Conservation (phyloP, 1,140 invertebrate genomes). For the Diorhabda carinulata region DNA sequence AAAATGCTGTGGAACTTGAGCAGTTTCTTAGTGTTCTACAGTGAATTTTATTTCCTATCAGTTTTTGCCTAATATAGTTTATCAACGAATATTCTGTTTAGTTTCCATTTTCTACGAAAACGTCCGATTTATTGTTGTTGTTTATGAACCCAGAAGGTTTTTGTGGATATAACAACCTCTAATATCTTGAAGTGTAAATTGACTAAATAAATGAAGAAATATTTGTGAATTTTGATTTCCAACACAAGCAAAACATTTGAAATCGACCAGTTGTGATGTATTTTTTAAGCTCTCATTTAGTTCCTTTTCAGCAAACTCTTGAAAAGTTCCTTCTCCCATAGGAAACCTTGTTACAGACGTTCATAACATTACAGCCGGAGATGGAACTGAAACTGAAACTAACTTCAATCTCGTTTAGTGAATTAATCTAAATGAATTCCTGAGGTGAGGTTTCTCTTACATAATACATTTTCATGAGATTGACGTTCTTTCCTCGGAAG, state of each 20-base stretch:
- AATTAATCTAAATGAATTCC: neutral
- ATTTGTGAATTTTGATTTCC: neutral
- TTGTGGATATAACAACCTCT: too few relatives aligned
- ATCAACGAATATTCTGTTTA: too few relatives aligned
- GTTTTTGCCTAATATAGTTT: too few relatives aligned
- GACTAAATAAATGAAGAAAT: neutral
- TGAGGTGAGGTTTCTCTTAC: constrained; percentile 1
- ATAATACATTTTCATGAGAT: constrained; percentile 3
- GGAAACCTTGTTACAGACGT: neutral
- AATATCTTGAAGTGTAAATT: neutral
- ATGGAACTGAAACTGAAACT: neutral
- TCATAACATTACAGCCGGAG: neutral
- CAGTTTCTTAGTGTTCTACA: too few relatives aligned
- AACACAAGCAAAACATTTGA: neutral
- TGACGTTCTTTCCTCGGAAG: neutral
- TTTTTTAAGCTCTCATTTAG: neutral
- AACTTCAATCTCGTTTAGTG: constrained; percentile 2
- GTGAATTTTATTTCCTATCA: too few relatives aligned
- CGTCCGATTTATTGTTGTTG: too few relatives aligned
- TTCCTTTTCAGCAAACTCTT: neutral
- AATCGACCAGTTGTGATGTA: neutral
- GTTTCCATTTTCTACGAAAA: too few relatives aligned
- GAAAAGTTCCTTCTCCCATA: neutral
- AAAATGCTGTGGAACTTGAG: too few relatives aligned
- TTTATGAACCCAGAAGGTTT: too few relatives aligned